phyloP scores from a whole-genome alignment of 2,113 vertebrate species.

The Lichenostomus cassidix region DNA sequence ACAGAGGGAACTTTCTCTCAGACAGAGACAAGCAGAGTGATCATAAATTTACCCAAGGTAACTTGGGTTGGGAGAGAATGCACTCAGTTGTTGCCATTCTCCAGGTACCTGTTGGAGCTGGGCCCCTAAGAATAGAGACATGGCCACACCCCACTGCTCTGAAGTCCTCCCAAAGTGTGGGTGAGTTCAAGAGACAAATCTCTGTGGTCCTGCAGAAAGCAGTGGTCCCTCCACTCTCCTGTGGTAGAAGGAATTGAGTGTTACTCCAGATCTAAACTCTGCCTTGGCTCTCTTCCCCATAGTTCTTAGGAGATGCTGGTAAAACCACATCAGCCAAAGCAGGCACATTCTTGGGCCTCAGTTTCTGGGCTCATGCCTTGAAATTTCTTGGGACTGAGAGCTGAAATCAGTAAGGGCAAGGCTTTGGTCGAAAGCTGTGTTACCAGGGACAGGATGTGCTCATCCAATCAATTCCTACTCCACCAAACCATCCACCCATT shows the following conservation, averaged over 20 bases:
- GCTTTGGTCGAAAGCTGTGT: neutral
- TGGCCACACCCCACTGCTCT: neutral
- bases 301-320: neutral
- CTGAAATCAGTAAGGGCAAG: neutral
- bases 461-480: neutral
- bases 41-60: neutral
- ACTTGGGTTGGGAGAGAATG: neutral
- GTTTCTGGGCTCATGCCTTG: neutral
- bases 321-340: neutral
- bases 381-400: neutral
- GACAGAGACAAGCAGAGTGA: neutral
- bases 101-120: neutral
- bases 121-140: neutral
- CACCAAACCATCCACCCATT: neutral
- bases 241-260: neutral
- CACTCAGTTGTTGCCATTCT: neutral
- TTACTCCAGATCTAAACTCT: neutral
- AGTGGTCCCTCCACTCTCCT: neutral
- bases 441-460: accelerated
- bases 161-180: neutral
- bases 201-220: neutral
- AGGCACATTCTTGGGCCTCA: neutral
- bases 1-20: neutral
- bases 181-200: neutral
- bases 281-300: neutral